Conservation (phyloP, 35 echinoderm and acorn worm species). For the Apostichopus parvimensis region DNA sequence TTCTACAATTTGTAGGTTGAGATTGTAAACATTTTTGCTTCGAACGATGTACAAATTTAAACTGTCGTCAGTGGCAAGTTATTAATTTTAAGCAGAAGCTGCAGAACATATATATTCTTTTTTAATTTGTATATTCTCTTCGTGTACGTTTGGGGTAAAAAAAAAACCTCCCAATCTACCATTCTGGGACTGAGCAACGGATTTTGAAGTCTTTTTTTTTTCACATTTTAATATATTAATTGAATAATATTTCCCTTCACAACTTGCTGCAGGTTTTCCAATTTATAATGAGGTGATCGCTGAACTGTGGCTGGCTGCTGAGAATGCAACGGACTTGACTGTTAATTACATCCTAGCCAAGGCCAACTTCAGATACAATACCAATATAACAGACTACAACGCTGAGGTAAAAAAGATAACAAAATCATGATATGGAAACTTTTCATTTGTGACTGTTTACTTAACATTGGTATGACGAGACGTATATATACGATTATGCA, state of each 20-base stretch:
- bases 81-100: too few relatives aligned
- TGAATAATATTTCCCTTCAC: background rate
- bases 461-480: too few relatives aligned
- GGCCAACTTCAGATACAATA: slow-evolving; percentile 47
- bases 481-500: background rate
- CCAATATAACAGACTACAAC: slow-evolving; percentile 36
- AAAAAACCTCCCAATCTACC: too few relatives aligned
- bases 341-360: slow-evolving; percentile 24
- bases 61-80: too few relatives aligned
- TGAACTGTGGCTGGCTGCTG: slow-evolving; percentile 30
- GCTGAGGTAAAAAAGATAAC: slow-evolving; percentile 1
- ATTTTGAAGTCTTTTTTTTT: background rate
- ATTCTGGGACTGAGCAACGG: background rate
- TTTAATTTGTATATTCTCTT: too few relatives aligned
- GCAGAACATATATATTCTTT: background rate
- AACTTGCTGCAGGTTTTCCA: background rate
- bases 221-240: background rate
- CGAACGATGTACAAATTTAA: too few relatives aligned
- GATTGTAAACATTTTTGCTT: too few relatives aligned
- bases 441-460: too few relatives aligned
- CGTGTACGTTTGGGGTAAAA: too few relatives aligned
- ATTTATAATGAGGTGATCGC: background rate
- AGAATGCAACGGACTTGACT: slow-evolving; percentile 29
- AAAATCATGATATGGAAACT: too few relatives aligned
- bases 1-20: too few relatives aligned